Evolutionary conservation across 2,888 invertebrate genomes (phyloP).

Genomic region (Melieria crassipennis): DNA sequence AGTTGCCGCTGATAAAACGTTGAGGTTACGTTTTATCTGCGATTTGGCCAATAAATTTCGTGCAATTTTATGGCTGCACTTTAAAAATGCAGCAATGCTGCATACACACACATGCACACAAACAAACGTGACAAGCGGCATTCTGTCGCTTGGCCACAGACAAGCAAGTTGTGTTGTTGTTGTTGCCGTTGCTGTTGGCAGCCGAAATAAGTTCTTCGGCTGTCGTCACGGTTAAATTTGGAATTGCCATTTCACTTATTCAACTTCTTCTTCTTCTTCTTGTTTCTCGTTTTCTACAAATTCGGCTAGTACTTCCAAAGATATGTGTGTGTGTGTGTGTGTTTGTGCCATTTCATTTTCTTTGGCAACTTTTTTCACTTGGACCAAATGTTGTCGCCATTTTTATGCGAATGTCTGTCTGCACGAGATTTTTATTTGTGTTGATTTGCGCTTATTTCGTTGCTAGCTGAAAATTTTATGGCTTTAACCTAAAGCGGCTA

Average conservation of each 20-base stretch:
- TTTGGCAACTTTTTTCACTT: not conserved
- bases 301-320: constrained; percentile 5
- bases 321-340: constrained; percentile 13
- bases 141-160: not conserved
- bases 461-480: constrained; percentile 3
- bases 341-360: not conserved
- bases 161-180: not conserved
- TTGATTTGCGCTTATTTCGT: constrained; percentile 1
- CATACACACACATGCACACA: not conserved
- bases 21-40: constrained; percentile 32
- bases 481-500: not conserved
- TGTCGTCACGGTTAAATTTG: constrained; percentile 23
- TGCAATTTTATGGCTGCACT: constrained; percentile 31
- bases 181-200: constrained; percentile 4
- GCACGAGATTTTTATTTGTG: not conserved
- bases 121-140: not conserved
- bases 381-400: constrained; percentile 37
- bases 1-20: constrained; percentile 32
- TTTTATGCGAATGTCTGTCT: constrained; percentile 39
- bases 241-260: constrained; percentile 23
- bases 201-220: not conserved
- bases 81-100: constrained; percentile 20
- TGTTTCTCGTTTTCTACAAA: not conserved
- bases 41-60: constrained; percentile 32
- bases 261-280: constrained; percentile 6